phyloP scores from a whole-genome alignment of 2,888 invertebrate genomes.

The Pollenia angustigena region DNA sequence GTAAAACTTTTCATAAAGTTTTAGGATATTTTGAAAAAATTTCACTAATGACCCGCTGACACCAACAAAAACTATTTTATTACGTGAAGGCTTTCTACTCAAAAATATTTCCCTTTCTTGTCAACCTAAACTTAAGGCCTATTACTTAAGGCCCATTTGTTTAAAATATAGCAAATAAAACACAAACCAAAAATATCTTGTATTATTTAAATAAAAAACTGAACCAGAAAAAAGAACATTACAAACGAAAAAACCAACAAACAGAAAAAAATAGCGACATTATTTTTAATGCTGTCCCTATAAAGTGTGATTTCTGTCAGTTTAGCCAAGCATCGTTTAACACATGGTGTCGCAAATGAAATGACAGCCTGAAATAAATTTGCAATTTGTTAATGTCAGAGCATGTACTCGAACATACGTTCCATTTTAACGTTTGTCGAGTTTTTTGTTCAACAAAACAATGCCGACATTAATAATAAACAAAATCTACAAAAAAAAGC shows the following conservation, averaged over 20 bases:
- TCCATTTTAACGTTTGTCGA: conserved; percentile 9
- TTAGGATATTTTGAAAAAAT: too few relatives aligned
- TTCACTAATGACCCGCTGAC: too few relatives aligned
- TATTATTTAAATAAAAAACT: conserved; percentile 13
- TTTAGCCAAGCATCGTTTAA: conserved; percentile 74
- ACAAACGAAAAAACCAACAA: not conserved
- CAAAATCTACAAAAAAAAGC: conserved; percentile 10
- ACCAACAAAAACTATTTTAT: too few relatives aligned
- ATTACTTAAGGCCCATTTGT: not conserved
- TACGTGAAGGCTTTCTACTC: too few relatives aligned
- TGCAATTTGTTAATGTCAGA: conserved; percentile 82
- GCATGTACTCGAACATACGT: conserved; percentile 40
- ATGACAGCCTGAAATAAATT: conserved; percentile 80
- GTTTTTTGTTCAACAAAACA: conserved; percentile 44
- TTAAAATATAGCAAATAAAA: not conserved
- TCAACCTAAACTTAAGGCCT: conserved; percentile 3
- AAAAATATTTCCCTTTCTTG: too few relatives aligned
- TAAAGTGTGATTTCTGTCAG: conserved; percentile 75
- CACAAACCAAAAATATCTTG: not conserved
- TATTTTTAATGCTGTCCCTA: conserved; percentile 61
- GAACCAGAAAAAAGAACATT: not conserved
- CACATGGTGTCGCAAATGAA: conserved; percentile 73
- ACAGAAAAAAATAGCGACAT: conserved; percentile 36
- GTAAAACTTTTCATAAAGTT: too few relatives aligned
- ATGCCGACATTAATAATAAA: conserved; percentile 38